Evolutionary conservation across 2,888 invertebrate species (phyloP).

Genomic region (Zaprionus bogoriensis): DNA sequence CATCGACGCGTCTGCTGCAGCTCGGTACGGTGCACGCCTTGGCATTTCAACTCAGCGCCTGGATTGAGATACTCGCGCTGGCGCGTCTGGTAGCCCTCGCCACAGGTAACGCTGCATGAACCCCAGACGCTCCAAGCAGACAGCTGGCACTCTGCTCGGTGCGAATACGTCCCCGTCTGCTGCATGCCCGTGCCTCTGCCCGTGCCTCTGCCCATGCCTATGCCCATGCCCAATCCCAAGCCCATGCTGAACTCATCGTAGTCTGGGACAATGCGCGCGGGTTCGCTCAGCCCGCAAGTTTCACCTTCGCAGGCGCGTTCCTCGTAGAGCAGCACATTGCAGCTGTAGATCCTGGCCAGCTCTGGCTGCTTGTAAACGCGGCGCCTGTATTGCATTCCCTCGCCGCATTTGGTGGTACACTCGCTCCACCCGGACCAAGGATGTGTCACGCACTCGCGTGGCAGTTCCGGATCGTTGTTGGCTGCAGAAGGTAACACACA

Average conservation of each 20-base stretch:
- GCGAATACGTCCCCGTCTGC: constrained; percentile 22
- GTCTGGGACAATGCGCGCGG: constrained; percentile 23
- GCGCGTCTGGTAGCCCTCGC: constrained; percentile 87
- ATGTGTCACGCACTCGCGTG: constrained; percentile 81
- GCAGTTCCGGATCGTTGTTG: constrained; percentile 78
- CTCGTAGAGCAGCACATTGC: constrained; percentile 67
- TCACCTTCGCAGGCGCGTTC: constrained; percentile 82
- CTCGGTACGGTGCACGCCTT: constrained; percentile 39
- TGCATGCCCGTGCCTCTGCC: neutral
- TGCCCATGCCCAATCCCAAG: neutral
- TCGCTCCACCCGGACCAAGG: constrained; percentile 84
- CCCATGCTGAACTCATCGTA: constrained; percentile 36
- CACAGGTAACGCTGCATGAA: constrained; percentile 89
- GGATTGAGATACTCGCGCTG: constrained; percentile 86
- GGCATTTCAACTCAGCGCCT: constrained; percentile 85
- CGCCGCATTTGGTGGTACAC: constrained; percentile 84
- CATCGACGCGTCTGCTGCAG: constrained; percentile 52
- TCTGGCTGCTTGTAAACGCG: constrained; percentile 80
- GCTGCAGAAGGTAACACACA: constrained; percentile 47
- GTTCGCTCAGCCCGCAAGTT: constrained; percentile 66
- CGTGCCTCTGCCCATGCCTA: neutral
- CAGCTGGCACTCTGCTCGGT: constrained; percentile 86
- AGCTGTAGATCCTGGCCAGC: constrained; percentile 74
- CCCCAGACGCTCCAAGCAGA: constrained; percentile 91
- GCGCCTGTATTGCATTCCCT: constrained; percentile 80